A percentile compares a stretch with the other conserved stretches of the same genome.
phyloP scores from a whole-genome alignment of 2,888 invertebrate species.

The Ligdia adustata region DNA sequence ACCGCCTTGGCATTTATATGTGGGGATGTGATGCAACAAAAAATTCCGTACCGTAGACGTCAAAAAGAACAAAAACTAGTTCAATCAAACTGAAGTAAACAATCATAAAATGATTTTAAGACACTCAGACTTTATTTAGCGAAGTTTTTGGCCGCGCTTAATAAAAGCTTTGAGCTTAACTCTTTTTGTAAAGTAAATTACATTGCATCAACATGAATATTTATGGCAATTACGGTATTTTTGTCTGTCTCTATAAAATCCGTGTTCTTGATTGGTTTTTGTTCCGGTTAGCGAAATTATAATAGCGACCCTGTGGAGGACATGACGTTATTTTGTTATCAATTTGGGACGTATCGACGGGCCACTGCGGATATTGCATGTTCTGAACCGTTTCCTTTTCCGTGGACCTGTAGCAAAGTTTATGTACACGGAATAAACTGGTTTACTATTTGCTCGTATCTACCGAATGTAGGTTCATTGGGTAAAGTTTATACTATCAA shows the following conservation, averaged over 20 bases:
- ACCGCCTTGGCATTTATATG: no score
- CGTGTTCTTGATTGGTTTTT: slow-evolving; percentile 34
- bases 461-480: slow-evolving; percentile 12
- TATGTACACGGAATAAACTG: slow-evolving; percentile 22
- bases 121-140: slow-evolving; percentile 25
- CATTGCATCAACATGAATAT: slow-evolving; percentile 40
- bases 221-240: slow-evolving; percentile 38
- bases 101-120: slow-evolving; percentile 23
- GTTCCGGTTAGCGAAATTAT: slow-evolving; percentile 25
- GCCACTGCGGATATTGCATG: slow-evolving; percentile 52
- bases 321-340: slow-evolving; percentile 43
- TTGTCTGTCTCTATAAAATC: slow-evolving; percentile 24
- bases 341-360: slow-evolving; percentile 43
- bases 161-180: slow-evolving; percentile 36
- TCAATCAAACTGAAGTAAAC: slow-evolving; percentile 26
- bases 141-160: slow-evolving; percentile 30
- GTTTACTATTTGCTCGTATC: slow-evolving; percentile 11
- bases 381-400: slow-evolving; percentile 47
- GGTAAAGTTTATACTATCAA: slow-evolving; percentile 4
- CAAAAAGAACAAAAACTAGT: slow-evolving; percentile 11
- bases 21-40: no score
- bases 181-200: slow-evolving; percentile 39
- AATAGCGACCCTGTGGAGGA: slow-evolving; percentile 13
- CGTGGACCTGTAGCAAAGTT: slow-evolving; percentile 37
- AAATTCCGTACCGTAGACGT: no score